These are phyloP conservation scores for Rapana venosa DNA, from an alignment of 2,888 invertebrate genomes.

Conservation along the genomic window DNA sequence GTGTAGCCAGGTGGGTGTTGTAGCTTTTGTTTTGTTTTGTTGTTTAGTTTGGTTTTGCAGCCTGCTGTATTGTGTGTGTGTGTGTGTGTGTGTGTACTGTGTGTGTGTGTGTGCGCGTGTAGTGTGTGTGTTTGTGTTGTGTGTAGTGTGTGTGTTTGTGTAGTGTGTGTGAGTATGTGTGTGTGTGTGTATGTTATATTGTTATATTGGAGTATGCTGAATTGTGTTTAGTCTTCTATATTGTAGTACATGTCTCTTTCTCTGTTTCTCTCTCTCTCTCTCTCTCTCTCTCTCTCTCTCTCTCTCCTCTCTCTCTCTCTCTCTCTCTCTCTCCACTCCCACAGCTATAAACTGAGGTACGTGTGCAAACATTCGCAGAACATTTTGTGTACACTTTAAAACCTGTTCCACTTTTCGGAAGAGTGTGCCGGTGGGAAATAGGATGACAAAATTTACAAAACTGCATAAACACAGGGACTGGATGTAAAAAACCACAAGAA, in stretches of 20 bases:
- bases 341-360: too few relatives aligned
- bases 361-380: too few relatives aligned
- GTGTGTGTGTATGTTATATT: not conserved
- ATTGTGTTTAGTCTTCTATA: too few relatives aligned
- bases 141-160: not conserved
- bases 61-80: conserved; percentile 3
- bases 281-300: not conserved
- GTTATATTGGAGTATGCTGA: too few relatives aligned
- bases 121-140: not conserved
- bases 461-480: too few relatives aligned
- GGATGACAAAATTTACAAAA: too few relatives aligned
- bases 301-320: not conserved
- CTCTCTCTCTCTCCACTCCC: not conserved
- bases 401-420: too few relatives aligned
- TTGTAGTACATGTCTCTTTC: not conserved
- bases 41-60: not conserved
- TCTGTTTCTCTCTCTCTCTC: not conserved
- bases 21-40: not conserved
- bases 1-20: conserved; percentile 22
- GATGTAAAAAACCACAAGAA: too few relatives aligned
- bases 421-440: too few relatives aligned
- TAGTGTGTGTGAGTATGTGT: not conserved
- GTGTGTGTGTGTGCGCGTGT: not conserved
- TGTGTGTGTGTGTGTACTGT: not conserved
- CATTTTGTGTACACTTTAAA: too few relatives aligned